These are phyloP conservation scores for Tenebrosternarchus preto DNA, from an alignment of 2,113 vertebrate species.

Conservation along the genomic window DNA sequence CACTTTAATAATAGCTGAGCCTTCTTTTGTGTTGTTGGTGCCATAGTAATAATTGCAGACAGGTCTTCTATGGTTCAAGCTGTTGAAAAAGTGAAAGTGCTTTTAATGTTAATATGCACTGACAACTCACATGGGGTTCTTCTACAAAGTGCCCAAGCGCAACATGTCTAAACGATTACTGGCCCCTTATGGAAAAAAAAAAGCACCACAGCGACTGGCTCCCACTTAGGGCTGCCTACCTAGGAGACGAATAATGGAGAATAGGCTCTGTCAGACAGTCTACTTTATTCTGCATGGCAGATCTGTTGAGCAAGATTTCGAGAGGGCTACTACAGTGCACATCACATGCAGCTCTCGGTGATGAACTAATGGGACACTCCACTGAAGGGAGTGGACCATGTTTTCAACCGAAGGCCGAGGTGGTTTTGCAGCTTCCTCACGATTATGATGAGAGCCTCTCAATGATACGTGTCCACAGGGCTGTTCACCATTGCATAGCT, in stretches of 20 bases:
- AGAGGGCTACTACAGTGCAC: not conserved
- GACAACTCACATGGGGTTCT: not conserved
- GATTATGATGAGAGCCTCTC: too few species aligned
- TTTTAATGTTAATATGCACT: too few species aligned
- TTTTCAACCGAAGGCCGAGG: not conserved
- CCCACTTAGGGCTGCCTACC: not conserved
- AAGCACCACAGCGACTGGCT: not conserved
- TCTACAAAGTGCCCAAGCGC: not conserved
- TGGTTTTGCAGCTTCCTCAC: not conserved
- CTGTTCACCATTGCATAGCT: not conserved
- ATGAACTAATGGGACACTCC: not conserved
- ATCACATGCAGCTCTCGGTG: not conserved
- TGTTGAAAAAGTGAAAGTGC: not conserved
- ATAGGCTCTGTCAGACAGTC: conserved; percentile 1
- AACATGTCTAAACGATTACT: not conserved
- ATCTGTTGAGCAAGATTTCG: not conserved
- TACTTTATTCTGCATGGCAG: not conserved
- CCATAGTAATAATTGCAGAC: not conserved
- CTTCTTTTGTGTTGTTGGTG: not conserved
- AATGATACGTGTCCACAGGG: not conserved
- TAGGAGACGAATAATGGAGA: not conserved
- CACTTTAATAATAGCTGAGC: not conserved
- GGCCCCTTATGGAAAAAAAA: not conserved
- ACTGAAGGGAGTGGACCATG: not conserved
- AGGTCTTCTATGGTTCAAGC: not conserved